Percentiles rank a stretch among this genome's conserved stretches.
phyloP scores from a whole-genome alignment of 2,888 invertebrate species.

The Leptopilina myrica region DNA sequence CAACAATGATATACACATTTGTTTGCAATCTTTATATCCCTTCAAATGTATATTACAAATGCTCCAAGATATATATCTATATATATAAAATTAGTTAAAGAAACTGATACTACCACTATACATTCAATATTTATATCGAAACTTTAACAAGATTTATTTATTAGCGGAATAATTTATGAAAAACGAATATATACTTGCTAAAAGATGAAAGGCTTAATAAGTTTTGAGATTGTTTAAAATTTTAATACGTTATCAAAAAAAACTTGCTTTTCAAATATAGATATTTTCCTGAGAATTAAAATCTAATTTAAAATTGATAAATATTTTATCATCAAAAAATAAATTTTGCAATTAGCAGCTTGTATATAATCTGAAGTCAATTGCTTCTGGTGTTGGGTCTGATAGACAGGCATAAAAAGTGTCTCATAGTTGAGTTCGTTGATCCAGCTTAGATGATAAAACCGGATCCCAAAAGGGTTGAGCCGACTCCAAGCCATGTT shows the following conservation, averaged over 20 bases:
- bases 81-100: not conserved
- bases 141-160: no score
- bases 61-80: not conserved
- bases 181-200: no score
- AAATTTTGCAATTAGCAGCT: slow-evolving; percentile 29
- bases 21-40: slow-evolving; percentile 25
- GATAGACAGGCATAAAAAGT: slow-evolving; percentile 31
- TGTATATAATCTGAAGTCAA: slow-evolving; percentile 17
- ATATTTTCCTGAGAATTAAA: no score
- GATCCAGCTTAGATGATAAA: slow-evolving; percentile 54
- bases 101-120: not conserved
- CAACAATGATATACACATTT: slow-evolving; percentile 36
- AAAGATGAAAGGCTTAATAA: no score
- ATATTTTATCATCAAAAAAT: not conserved
- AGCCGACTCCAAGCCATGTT: slow-evolving; percentile 50
- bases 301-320: no score
- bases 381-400: slow-evolving; percentile 35
- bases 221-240: no score
- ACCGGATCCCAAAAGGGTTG: slow-evolving; percentile 56
- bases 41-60: slow-evolving; percentile 1
- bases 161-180: no score
- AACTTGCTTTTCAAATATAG: no score
- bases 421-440: slow-evolving; percentile 24
- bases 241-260: no score
- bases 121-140: no score